Conservation (phyloP, 2,113 vertebrate genomes). For the Neodon shergylaensis region DNA sequence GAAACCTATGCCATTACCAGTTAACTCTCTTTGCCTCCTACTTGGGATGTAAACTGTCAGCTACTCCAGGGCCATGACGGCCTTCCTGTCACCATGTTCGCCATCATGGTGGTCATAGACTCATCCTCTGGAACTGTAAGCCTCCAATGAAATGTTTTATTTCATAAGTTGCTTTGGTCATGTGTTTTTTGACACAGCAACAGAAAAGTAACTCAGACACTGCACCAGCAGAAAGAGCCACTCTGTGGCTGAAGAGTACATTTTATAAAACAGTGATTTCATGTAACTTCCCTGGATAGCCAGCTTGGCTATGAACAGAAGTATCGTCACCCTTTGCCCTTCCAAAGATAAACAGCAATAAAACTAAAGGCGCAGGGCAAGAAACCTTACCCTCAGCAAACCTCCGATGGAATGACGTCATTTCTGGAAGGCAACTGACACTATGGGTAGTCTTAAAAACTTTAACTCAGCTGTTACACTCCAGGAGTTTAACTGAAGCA, state of each 20-base stretch:
- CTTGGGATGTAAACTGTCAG: background rate
- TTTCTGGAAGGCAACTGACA: background rate
- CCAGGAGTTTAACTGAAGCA: background rate
- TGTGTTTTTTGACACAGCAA: background rate
- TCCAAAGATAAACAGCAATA: constrained; percentile 2
- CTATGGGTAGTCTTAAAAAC: constrained; percentile 12
- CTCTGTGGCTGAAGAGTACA: background rate
- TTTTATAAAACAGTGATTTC: constrained; percentile 23
- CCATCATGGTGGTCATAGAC: background rate
- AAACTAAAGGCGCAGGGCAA: background rate
- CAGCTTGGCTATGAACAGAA: background rate
- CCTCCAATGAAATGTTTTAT: background rate
- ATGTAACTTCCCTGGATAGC: background rate
- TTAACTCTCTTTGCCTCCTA: background rate
- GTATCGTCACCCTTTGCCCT: background rate
- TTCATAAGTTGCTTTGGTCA: background rate
- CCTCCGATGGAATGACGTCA: background rate
- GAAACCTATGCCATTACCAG: background rate
- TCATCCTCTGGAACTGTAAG: background rate
- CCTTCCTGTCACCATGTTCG: background rate
- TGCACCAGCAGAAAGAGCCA: background rate
- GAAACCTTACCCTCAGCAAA: background rate
- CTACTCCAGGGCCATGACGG: background rate
- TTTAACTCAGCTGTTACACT: background rate
- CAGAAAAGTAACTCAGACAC: background rate